Evolutionary conservation across 2,797 vertebrate genomes (phyloP).

Genomic region (Enteromius paludinosus): DNA sequence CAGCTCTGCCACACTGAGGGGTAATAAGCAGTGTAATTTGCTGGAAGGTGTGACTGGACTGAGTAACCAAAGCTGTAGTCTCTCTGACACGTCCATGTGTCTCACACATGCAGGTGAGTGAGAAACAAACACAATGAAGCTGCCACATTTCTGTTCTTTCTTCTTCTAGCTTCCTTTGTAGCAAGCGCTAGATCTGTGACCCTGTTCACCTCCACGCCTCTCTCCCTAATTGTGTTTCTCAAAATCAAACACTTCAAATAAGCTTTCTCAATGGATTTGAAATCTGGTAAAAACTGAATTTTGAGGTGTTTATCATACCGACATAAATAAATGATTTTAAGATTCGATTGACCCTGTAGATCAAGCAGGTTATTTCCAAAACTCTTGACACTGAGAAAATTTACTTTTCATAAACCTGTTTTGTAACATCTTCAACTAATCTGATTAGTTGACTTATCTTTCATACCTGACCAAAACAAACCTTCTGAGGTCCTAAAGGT

Average conservation of each 20-base stretch:
- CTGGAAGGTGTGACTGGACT: conserved; percentile 73
- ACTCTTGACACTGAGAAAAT: background rate
- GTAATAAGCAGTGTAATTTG: conserved; percentile 78
- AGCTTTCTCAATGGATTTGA: background rate
- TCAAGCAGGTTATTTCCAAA: background rate
- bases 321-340: background rate
- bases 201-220: background rate
- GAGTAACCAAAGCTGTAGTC: conserved; percentile 59
- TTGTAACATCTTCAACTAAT: too few species aligned
- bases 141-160: background rate
- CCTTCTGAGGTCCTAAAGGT: background rate
- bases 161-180: background rate
- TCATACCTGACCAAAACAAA: background rate
- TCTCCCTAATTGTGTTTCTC: background rate
- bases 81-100: conserved; percentile 49
- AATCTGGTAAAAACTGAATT: conserved; percentile 8
- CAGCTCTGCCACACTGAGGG: conserved; percentile 68
- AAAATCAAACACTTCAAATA: conserved; percentile 15
- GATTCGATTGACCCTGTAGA: background rate
- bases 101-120: conserved; percentile 32
- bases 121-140: conserved; percentile 32
- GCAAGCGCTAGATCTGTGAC: background rate
- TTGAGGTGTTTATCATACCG: background rate
- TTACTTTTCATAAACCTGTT: background rate
- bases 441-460: background rate